Percentiles rank a stretch among this genome's conserved stretches.
These are phyloP conservation scores for Seriola aureovittata DNA, from an alignment of 2,113 vertebrate species.

Conservation along the genomic window DNA sequence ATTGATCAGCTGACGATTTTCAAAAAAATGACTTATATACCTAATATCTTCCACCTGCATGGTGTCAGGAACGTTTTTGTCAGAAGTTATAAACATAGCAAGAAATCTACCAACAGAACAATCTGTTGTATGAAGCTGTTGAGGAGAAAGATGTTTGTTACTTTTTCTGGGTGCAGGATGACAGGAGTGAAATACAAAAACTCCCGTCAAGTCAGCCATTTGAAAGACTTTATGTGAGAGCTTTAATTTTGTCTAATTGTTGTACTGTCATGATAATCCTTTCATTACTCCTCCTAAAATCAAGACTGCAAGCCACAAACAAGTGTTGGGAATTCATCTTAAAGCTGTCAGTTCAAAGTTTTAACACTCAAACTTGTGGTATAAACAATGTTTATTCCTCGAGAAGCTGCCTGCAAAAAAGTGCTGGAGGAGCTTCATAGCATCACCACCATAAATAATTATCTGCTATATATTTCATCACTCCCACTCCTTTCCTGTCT, in stretches of 20 bases:
- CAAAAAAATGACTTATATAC: no score
- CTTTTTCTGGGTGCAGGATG: neutral
- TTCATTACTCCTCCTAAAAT: neutral
- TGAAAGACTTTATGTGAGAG: neutral
- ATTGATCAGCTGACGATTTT: no score
- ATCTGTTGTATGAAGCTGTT: neutral
- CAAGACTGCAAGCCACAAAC: neutral
- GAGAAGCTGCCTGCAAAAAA: constrained; percentile 42
- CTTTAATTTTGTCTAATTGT: neutral
- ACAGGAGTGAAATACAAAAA: neutral
- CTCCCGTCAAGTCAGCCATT: neutral
- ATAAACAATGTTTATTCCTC: constrained; percentile 48
- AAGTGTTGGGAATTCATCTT: constrained; percentile 3
- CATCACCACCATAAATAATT: constrained; percentile 77
- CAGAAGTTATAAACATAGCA: constrained; percentile 11
- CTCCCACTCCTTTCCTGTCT: constrained; percentile 78
- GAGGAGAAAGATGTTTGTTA: neutral
- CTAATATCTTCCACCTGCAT: constrained; percentile 19
- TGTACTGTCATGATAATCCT: neutral
- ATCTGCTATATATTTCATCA: constrained; percentile 82
- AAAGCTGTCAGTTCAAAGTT: constrained; percentile 22
- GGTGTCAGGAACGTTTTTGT: constrained; percentile 13
- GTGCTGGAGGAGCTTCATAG: constrained; percentile 65
- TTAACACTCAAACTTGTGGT: constrained; percentile 22
- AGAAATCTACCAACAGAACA: neutral